Evolutionary conservation across 2,797 vertebrate species (phyloP).

Genomic region (Podarcis siculus): DNA sequence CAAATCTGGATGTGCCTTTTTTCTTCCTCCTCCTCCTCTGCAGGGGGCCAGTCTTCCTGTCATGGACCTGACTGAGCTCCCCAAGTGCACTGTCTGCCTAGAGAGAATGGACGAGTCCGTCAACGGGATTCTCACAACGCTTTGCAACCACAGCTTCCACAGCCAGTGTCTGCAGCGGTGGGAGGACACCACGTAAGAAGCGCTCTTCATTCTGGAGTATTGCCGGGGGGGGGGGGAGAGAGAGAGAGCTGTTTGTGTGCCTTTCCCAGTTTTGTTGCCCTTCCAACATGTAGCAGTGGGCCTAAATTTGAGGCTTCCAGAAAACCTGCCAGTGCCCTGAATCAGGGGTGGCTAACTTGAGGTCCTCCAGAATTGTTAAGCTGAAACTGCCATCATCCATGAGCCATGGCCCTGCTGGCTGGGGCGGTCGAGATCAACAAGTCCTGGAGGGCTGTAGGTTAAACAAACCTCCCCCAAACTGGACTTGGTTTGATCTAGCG

Average conservation of each 20-base stretch:
- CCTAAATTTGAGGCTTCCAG: too few relatives aligned
- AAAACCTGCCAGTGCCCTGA: too few relatives aligned
- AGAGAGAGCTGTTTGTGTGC: background rate
- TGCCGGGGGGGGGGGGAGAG: background rate
- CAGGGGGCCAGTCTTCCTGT: conserved; percentile 97
- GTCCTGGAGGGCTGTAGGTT: too few relatives aligned
- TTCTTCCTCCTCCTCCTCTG: background rate
- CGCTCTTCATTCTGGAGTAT: background rate
- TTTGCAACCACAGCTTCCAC: conserved; percentile 99
- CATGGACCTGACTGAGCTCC: conserved; percentile 97
- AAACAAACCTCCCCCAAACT: too few relatives aligned
- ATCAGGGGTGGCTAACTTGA: too few relatives aligned
- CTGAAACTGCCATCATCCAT: too few relatives aligned
- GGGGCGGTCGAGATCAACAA: too few relatives aligned
- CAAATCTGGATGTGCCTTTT: background rate
- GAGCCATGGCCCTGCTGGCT: too few relatives aligned
- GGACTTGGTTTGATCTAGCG: too few relatives aligned
- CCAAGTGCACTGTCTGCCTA: conserved; percentile 96
- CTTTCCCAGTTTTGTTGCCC: too few relatives aligned
- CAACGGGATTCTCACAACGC: conserved; percentile 94
- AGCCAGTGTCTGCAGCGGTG: conserved; percentile 98
- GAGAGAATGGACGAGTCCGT: conserved; percentile 99
- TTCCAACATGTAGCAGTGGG: too few relatives aligned
- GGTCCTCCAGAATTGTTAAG: too few relatives aligned
- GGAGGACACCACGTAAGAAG: conserved; percentile 95